Evolutionary conservation across 2,113 vertebrate species (phyloP).

Genomic region (Leptobrachium leishanense): DNA sequence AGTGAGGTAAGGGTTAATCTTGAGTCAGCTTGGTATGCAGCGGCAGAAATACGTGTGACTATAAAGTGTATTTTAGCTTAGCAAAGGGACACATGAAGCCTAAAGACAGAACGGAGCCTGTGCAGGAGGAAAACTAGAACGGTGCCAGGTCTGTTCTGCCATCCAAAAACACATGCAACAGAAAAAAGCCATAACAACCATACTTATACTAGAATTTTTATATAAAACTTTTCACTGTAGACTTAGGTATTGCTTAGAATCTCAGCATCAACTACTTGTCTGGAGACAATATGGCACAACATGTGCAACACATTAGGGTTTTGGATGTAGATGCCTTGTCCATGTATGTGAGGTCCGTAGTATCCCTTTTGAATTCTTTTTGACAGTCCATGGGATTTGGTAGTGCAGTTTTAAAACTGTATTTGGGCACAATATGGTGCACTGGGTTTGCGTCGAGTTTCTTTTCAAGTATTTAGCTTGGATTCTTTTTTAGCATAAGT

Average conservation of each 20-base stretch:
- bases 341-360: slow-evolving; percentile 21
- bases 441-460: background rate
- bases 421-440: background rate
- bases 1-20: slow-evolving; percentile 33
- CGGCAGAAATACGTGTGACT: background rate
- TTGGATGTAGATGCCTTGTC: background rate
- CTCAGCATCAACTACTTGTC: slow-evolving; percentile 5
- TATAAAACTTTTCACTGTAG: slow-evolving; percentile 14
- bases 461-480: background rate
- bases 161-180: background rate
- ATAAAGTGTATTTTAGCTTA: no score
- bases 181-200: background rate
- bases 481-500: background rate
- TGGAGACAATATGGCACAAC: slow-evolving; percentile 42
- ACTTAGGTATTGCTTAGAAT: slow-evolving; percentile 44
- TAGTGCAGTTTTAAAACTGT: background rate
- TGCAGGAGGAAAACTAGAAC: background rate
- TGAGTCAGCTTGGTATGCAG: background rate
- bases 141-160: background rate
- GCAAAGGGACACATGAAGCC: no score
- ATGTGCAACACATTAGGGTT: slow-evolving; percentile 24
- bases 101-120: no score
- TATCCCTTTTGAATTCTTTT: slow-evolving; percentile 28
- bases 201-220: slow-evolving; percentile 21
- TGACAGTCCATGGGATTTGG: background rate